Conservation (phyloP, 2,113 vertebrate species). For the Abramis brama region DNA sequence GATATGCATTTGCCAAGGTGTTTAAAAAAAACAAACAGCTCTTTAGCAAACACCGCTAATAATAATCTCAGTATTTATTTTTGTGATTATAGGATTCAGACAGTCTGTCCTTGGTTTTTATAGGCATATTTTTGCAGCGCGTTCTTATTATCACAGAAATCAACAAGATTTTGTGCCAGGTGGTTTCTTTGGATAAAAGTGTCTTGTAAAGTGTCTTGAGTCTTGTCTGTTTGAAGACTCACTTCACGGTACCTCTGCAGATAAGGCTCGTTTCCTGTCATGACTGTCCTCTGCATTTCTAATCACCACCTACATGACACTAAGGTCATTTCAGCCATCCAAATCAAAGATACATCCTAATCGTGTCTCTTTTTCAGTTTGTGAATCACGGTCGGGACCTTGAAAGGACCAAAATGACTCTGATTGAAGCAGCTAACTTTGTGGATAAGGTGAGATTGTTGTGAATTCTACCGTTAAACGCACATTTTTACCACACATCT, state of each 20-base stretch:
- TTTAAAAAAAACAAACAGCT: background rate
- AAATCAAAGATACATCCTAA: slow-evolving; percentile 10
- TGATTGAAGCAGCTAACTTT: slow-evolving; percentile 91
- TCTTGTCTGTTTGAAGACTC: background rate
- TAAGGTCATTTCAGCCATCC: background rate
- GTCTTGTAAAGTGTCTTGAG: background rate
- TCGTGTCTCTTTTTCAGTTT: slow-evolving; percentile 77
- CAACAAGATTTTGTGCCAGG: background rate
- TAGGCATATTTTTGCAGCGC: background rate
- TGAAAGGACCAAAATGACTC: slow-evolving; percentile 81
- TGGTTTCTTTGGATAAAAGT: background rate
- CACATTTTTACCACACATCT: too few relatives aligned
- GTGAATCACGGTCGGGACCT: slow-evolving; percentile 79
- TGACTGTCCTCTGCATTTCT: background rate
- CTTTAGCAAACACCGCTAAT: background rate
- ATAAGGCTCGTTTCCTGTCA: background rate
- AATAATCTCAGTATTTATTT: background rate
- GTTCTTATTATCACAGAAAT: background rate
- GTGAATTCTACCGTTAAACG: background rate
- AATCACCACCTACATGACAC: background rate
- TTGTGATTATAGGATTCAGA: background rate
- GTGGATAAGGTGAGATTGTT: slow-evolving; percentile 90
- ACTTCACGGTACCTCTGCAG: background rate
- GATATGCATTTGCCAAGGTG: too few relatives aligned
- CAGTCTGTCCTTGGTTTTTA: background rate